phyloP scores from a whole-genome alignment of 1,140 invertebrate species.

The Ceratosolen solmsi region DNA sequence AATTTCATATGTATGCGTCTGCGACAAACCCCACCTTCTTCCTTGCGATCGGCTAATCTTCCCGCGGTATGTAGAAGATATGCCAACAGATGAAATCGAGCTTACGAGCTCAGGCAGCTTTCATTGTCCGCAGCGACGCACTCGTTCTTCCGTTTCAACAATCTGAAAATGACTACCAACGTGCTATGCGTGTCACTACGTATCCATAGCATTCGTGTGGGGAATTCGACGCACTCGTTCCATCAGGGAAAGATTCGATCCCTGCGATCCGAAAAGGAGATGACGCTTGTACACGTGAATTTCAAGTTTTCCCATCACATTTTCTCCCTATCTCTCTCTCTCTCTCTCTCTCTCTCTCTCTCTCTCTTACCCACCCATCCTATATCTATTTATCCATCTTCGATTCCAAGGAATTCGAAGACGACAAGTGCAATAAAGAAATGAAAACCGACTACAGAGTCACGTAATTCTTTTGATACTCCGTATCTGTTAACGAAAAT shows the following conservation, averaged over 20 bases:
- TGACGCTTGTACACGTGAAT: background rate
- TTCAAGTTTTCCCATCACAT: background rate
- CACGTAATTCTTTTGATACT: no score
- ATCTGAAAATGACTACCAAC: background rate
- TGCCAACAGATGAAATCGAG: constrained; percentile 10
- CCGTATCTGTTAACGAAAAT: no score
- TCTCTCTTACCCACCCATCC: background rate
- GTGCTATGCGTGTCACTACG: background rate
- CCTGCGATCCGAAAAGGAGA: background rate
- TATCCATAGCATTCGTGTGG: background rate
- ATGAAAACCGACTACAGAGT: background rate
- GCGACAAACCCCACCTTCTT: background rate
- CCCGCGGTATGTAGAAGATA: background rate
- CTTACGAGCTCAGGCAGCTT: background rate
- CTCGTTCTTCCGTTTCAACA: background rate
- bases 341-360: background rate
- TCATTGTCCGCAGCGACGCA: background rate
- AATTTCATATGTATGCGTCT: background rate
- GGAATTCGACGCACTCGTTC: background rate
- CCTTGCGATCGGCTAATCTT: background rate
- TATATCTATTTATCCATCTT: no score
- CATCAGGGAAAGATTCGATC: background rate
- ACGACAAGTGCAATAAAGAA: background rate
- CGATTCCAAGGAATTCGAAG: no score
- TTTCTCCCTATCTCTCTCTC: background rate